A percentile compares a stretch with the other conserved stretches of the same genome.
phyloP scores from a whole-genome alignment of 2,797 vertebrate species.

The Falco biarmicus region DNA sequence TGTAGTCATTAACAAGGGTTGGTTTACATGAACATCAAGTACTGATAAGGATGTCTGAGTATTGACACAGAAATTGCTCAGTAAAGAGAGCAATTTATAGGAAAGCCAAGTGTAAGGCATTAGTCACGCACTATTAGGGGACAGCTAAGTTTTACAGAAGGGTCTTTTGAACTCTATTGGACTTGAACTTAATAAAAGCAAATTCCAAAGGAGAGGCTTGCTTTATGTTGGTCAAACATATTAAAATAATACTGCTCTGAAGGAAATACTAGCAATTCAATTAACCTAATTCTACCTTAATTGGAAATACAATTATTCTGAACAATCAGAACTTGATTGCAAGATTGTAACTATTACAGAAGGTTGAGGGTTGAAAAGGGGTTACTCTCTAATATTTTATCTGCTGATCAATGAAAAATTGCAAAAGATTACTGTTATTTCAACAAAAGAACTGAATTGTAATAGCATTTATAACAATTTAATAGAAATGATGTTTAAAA shows the following conservation, averaged over 20 bases:
- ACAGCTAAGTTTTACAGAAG: constrained; percentile 41
- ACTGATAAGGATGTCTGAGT: constrained; percentile 73
- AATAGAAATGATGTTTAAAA: not conserved
- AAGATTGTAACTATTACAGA: not conserved
- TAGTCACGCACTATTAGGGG: constrained; percentile 74
- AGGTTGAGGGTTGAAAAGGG: not conserved
- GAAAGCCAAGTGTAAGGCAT: constrained; percentile 68
- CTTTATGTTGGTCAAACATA: not conserved
- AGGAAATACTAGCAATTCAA: constrained; percentile 26
- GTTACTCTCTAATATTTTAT: not conserved
- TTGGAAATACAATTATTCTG: constrained; percentile 13
- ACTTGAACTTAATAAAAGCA: constrained; percentile 70
- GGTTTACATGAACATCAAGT: constrained; percentile 73
- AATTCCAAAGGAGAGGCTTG: not conserved
- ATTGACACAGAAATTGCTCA: constrained; percentile 61
- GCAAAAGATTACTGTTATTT: not conserved
- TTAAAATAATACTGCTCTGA: constrained; percentile 22
- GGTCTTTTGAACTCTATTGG: constrained; percentile 55
- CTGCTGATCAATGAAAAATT: not conserved
- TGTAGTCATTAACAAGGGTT: constrained; percentile 59
- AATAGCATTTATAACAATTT: not conserved
- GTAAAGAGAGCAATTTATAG: constrained; percentile 70
- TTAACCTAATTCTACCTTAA: constrained; percentile 32
- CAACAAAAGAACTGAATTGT: not conserved
- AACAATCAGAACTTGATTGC: constrained; percentile 36